Percentiles rank a stretch among this genome's conserved stretches.
phyloP scores from a whole-genome alignment of 2,888 invertebrate genomes.

The Pyrocoelia pectoralis region DNA sequence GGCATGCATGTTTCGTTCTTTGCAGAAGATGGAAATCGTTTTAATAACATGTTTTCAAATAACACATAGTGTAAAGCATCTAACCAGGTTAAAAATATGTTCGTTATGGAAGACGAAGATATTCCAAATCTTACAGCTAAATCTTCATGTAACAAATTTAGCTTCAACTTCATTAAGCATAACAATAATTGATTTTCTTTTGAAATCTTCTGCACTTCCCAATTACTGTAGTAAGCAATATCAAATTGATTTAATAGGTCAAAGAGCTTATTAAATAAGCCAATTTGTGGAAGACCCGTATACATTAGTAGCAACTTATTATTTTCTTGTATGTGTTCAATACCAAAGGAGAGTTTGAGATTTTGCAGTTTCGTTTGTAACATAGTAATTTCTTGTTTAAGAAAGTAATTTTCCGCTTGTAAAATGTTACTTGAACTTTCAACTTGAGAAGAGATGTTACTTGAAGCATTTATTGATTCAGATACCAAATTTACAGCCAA shows the following conservation, averaged over 20 bases:
- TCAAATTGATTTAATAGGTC: neutral
- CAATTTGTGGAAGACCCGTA: neutral
- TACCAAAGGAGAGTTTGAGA: too few relatives aligned
- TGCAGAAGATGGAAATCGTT: neutral
- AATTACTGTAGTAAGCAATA: neutral
- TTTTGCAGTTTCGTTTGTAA: too few relatives aligned
- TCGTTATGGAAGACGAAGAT: slow-evolving; percentile 14
- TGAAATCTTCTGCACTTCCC: neutral
- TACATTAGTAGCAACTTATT: neutral
- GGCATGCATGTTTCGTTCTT: neutral
- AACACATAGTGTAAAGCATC: slow-evolving; percentile 21
- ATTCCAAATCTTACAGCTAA: neutral
- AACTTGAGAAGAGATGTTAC: too few relatives aligned
- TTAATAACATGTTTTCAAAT: slow-evolving; percentile 26
- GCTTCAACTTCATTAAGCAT: neutral
- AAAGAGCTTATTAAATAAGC: neutral
- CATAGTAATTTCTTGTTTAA: too few relatives aligned
- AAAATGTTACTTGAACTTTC: too few relatives aligned
- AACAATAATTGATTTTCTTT: neutral
- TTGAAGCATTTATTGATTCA: too few relatives aligned
- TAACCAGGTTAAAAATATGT: slow-evolving; percentile 28
- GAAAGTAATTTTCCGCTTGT: too few relatives aligned
- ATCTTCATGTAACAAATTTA: neutral
- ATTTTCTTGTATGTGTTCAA: too few relatives aligned
- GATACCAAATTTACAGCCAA: too few relatives aligned